phyloP scores from a whole-genome alignment of 2,797 vertebrate species.

The Chromobotia macracanthus region DNA sequence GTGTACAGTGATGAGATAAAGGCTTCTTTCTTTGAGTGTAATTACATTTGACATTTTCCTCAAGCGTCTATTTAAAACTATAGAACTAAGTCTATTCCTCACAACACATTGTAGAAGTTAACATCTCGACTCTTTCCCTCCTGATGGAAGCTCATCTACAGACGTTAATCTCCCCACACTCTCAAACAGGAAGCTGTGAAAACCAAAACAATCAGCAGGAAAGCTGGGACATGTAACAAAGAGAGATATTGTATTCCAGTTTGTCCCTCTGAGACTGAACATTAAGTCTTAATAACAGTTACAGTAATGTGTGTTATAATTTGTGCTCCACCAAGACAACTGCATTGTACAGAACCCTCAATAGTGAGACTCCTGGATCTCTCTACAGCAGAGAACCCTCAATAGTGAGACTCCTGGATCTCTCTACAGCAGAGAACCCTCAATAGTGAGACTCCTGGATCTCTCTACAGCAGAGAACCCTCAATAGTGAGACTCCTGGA shows the following conservation, averaged over 20 bases:
- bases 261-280: constrained; percentile 7
- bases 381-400: too few species aligned
- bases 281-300: background rate
- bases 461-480: too few species aligned
- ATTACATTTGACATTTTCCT: background rate
- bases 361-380: too few species aligned
- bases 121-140: background rate
- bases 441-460: too few species aligned
- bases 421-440: too few species aligned
- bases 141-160: background rate
- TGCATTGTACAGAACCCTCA: too few species aligned
- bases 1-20: background rate
- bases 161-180: background rate
- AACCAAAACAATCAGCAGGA: background rate
- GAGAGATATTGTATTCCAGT: background rate
- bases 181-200: background rate
- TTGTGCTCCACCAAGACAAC: background rate
- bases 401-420: too few species aligned
- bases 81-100: background rate
- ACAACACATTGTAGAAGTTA: too few species aligned
- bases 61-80: background rate
- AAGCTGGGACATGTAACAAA: constrained; percentile 9
- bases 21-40: background rate
- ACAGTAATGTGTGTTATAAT: background rate
- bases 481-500: too few species aligned